These are phyloP conservation scores for Suillia variegata DNA, from an alignment of 2,888 invertebrate species.

Conservation along the genomic window DNA sequence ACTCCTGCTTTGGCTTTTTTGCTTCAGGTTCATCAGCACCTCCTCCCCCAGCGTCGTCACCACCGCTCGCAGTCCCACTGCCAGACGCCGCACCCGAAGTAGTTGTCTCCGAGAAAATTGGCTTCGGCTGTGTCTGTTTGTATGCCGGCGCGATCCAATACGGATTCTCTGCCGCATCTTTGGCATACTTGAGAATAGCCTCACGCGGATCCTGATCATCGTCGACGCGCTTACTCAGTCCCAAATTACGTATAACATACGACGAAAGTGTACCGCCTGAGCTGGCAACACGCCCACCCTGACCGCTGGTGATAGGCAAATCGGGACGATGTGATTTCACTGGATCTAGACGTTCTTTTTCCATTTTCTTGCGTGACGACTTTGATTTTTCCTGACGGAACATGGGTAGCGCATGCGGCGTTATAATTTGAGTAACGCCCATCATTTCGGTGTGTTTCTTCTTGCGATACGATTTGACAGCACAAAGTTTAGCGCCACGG, in stretches of 20 bases:
- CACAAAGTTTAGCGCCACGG: conserved; percentile 89
- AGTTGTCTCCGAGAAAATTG: conserved; percentile 72
- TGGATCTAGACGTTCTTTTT: conserved; percentile 87
- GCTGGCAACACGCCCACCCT: conserved; percentile 91
- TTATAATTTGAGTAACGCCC: conserved; percentile 90
- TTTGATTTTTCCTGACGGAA: conserved; percentile 91
- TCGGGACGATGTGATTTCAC: conserved; percentile 83
- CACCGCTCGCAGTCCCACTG: no score
- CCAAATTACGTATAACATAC: conserved; percentile 93
- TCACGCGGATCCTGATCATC: conserved; percentile 94
- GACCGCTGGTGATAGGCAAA: conserved; percentile 85
- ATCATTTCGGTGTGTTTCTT: conserved; percentile 84
- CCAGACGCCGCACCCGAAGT: background rate
- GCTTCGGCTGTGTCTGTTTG: conserved; percentile 83
- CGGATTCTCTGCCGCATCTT: conserved; percentile 94
- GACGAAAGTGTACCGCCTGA: conserved; percentile 93
- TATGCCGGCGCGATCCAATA: conserved; percentile 96
- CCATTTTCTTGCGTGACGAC: conserved; percentile 87
- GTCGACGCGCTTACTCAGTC: conserved; percentile 87
- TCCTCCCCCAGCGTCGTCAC: background rate
- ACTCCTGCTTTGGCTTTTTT: conserved; percentile 49
- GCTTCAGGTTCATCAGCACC: conserved; percentile 45
- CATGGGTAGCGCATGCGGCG: conserved; percentile 93
- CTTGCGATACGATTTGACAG: conserved; percentile 79
- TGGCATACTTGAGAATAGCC: conserved; percentile 91